These are phyloP conservation scores for Pempheris klunzingeri DNA, from an alignment of 2,797 vertebrate species.

Conservation along the genomic window DNA sequence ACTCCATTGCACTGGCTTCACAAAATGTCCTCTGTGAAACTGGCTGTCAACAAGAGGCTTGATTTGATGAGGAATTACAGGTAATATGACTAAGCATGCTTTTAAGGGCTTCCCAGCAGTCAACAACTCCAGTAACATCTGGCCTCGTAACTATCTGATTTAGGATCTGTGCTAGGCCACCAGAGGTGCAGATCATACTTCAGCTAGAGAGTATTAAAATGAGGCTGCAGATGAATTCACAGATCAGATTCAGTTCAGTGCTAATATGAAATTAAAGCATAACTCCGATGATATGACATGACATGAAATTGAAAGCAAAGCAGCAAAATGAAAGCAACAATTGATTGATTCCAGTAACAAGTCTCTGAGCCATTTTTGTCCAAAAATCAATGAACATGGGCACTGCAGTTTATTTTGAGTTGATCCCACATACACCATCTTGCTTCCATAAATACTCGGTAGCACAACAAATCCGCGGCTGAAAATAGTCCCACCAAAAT, in stretches of 20 bases:
- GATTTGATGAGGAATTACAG: conserved; percentile 67
- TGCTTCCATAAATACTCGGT: conserved; percentile 2
- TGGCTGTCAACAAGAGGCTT: conserved; percentile 33
- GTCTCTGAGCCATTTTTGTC: background rate
- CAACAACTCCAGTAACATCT: conserved; percentile 65
- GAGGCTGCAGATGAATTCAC: conserved; percentile 19
- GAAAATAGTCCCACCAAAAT: conserved; percentile 19
- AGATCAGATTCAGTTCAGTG: conserved; percentile 11
- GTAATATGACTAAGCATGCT: conserved; percentile 75
- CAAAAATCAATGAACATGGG: background rate
- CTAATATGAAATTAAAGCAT: background rate
- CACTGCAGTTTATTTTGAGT: conserved; percentile 4
- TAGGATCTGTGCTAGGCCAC: conserved; percentile 49
- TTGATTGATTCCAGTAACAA: background rate
- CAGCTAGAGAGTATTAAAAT: conserved; percentile 20
- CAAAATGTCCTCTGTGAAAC: conserved; percentile 8
- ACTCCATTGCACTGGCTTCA: background rate
- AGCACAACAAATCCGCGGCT: background rate
- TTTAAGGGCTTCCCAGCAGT: conserved; percentile 78
- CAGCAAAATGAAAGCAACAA: background rate
- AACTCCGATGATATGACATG: too few relatives aligned
- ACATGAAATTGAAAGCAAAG: too few relatives aligned
- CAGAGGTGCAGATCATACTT: conserved; percentile 36
- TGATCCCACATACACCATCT: background rate
- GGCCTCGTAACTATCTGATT: conserved; percentile 69